Percentiles rank a stretch among this genome's conserved stretches.
Evolutionary conservation across 2,113 vertebrate genomes (phyloP).

Genomic region (Paralichthys olivaceus): DNA sequence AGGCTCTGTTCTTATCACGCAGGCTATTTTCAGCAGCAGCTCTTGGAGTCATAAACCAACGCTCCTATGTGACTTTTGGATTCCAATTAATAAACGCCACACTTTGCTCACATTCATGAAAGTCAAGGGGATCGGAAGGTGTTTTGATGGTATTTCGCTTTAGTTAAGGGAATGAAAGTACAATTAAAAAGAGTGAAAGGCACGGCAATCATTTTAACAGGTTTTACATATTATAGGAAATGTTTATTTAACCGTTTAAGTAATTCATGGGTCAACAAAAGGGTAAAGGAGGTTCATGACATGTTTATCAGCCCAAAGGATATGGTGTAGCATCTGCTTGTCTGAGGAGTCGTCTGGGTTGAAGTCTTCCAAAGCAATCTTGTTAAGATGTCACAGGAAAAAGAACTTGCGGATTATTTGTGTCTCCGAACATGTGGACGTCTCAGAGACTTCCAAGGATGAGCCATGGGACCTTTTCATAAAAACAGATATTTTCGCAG

Average conservation of each 20-base stretch:
- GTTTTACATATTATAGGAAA: neutral
- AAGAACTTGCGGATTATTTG: neutral
- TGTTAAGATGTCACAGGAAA: constrained; percentile 20
- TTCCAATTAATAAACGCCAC: constrained; percentile 26
- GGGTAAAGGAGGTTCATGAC: neutral
- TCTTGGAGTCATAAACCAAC: constrained; percentile 34
- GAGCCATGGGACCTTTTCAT: constrained; percentile 48
- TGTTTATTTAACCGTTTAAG: neutral
- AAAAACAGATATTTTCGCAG: constrained; percentile 30
- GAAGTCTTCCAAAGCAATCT: neutral
- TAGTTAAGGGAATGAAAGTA: neutral
- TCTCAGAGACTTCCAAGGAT: constrained; percentile 31
- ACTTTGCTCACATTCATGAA: neutral
- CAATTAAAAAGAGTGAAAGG: neutral
- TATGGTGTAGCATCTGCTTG: constrained; percentile 10
- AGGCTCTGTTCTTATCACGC: constrained; percentile 46
- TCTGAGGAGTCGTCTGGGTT: neutral
- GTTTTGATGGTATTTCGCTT: neutral
- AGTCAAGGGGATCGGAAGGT: neutral
- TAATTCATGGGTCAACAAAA: constrained; percentile 2
- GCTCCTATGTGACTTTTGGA: constrained; percentile 24
- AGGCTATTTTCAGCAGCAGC: constrained; percentile 57
- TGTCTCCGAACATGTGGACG: constrained; percentile 1
- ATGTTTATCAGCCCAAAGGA: constrained; percentile 20
- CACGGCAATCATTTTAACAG: too few relatives aligned